A percentile compares a stretch with the other conserved stretches of the same genome.
Conservation (phyloP, 2,797 vertebrate genomes). For the Petrocephalus schoutedeni region DNA sequence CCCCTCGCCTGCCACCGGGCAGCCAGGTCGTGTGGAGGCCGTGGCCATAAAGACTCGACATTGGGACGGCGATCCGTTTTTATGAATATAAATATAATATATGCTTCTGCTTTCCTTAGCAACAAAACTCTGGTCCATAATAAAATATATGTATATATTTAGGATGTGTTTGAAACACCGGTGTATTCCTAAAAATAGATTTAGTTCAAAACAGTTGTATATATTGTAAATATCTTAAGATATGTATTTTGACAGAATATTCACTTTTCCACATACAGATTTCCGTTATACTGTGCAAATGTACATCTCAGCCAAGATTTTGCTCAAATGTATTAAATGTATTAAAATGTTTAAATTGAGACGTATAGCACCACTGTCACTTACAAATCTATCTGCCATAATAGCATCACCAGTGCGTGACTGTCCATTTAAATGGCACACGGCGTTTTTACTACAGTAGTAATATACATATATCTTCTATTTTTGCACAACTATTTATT, state of each 20-base stretch:
- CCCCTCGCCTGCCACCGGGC: not conserved
- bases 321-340: not conserved
- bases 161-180: constrained; percentile 13
- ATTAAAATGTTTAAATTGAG: not conserved
- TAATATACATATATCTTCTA: not conserved
- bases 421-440: not conserved
- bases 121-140: constrained; percentile 3
- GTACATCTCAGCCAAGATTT: not conserved
- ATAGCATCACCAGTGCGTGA: not conserved
- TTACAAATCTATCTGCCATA: not conserved
- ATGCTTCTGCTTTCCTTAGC: not conserved
- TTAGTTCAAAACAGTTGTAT: not conserved
- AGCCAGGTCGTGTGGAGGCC: constrained; percentile 16
- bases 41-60: constrained; percentile 16
- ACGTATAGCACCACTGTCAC: not conserved
- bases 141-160: not conserved
- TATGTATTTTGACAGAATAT: constrained; percentile 7
- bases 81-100: not conserved
- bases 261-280: not conserved
- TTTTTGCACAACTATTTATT: constrained; percentile 24
- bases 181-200: not conserved
- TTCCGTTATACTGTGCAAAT: not conserved
- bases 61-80: not conserved
- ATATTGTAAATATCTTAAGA: constrained; percentile 7
- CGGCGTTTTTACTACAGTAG: not conserved